Evolutionary conservation across 2,113 vertebrate species (phyloP).

Genomic region (Aspidoscelis tigris): DNA sequence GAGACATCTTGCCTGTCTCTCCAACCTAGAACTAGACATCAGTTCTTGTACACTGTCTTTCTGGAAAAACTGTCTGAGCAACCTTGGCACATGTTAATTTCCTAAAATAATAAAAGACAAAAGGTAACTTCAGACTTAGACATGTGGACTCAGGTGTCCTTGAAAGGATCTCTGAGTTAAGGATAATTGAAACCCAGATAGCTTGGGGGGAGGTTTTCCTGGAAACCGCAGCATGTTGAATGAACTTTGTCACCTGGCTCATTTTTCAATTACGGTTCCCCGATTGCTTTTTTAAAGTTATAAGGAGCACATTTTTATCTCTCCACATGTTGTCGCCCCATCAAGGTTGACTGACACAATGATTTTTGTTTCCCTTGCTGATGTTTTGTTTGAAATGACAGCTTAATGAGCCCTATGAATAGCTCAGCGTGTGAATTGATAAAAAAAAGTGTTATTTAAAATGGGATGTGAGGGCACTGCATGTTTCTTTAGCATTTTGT

Average conservation of each 20-base stretch:
- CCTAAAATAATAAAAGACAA: neutral
- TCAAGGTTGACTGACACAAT: neutral
- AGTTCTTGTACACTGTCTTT: neutral
- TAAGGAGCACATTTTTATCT: neutral
- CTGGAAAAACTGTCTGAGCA: neutral
- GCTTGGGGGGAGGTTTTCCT: neutral
- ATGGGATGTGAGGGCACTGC: neutral
- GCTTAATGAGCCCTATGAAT: neutral
- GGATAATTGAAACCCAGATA: neutral
- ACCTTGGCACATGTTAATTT: neutral
- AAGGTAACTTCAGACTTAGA: neutral
- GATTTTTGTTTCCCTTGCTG: neutral
- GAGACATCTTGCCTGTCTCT: too few relatives aligned
- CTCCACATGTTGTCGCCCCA: constrained; percentile 8
- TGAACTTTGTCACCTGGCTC: neutral
- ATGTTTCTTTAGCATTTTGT: neutral
- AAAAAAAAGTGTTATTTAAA: constrained; percentile 5
- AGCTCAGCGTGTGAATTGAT: neutral
- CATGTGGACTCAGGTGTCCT: neutral
- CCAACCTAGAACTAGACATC: too few relatives aligned
- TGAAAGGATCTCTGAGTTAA: neutral
- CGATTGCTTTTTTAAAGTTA: neutral
- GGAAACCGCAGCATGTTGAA: neutral
- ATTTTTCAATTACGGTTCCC: neutral
- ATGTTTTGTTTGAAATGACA: neutral